Evolutionary conservation across 2,113 vertebrate genomes (phyloP).

Genomic region (Brevimyrus niger): DNA sequence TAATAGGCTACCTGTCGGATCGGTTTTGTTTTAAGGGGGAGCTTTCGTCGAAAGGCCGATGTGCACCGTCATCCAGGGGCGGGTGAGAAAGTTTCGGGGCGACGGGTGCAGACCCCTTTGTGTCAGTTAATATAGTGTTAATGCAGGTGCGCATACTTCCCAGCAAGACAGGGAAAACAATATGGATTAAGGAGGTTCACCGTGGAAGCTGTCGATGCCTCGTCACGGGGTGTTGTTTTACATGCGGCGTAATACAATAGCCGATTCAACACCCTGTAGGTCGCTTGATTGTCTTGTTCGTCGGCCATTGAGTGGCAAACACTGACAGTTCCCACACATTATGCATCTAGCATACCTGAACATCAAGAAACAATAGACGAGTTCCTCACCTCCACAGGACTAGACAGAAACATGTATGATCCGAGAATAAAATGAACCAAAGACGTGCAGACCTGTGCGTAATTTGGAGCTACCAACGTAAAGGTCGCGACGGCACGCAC

Average conservation of each 20-base stretch:
- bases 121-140: slow-evolving; percentile 53
- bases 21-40: not conserved
- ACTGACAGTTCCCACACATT: slow-evolving; percentile 23
- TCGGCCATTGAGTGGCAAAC: slow-evolving; percentile 12
- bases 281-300: slow-evolving; percentile 32
- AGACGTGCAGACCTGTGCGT: not conserved
- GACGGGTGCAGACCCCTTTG: slow-evolving; percentile 19
- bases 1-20: not conserved
- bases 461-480: not conserved
- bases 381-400: not conserved
- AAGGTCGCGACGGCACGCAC: not conserved
- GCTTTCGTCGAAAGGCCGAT: not conserved
- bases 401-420: not conserved
- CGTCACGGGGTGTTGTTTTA: slow-evolving; percentile 28
- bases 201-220: slow-evolving; percentile 34
- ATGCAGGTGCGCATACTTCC: slow-evolving; percentile 50
- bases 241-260: slow-evolving; percentile 45
- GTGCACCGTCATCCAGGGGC: not conserved
- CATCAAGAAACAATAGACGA: not conserved
- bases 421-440: not conserved
- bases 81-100: slow-evolving; percentile 48
- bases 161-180: slow-evolving; percentile 68
- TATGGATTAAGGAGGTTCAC: slow-evolving; percentile 58
- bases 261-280: slow-evolving; percentile 38
- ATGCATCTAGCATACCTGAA: not conserved